Percentiles rank a stretch among this genome's conserved stretches.
These are phyloP conservation scores for Listronotus oregonensis DNA, from an alignment of 1,140 invertebrate genomes.

Conservation along the genomic window DNA sequence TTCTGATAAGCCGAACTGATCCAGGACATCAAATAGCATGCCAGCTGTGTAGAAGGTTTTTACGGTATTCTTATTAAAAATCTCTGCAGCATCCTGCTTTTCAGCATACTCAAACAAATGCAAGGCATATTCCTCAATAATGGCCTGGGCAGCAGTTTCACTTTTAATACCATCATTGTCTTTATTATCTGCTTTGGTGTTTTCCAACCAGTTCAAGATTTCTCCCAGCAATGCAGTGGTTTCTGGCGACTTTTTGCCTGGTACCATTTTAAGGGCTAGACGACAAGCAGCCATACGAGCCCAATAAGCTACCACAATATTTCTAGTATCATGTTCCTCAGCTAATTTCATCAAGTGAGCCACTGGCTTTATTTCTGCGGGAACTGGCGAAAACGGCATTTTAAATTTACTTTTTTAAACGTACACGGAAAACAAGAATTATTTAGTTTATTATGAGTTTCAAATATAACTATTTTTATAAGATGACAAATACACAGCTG, in stretches of 20 bases:
- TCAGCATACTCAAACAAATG: constrained; percentile 95
- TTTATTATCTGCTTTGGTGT: constrained; percentile 70
- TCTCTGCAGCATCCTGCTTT: constrained; percentile 82
- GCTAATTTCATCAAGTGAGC: constrained; percentile 92
- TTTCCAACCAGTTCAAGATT: constrained; percentile 93
- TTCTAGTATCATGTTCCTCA: constrained; percentile 83
- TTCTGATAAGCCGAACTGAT: constrained; percentile 88
- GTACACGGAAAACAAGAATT: not conserved
- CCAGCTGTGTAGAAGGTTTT: constrained; percentile 97
- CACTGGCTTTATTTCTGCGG: constrained; percentile 78
- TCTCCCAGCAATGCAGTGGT: constrained; percentile 72
- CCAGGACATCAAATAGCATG: constrained; percentile 91
- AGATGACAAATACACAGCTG: no score
- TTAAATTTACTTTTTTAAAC: constrained; percentile 1
- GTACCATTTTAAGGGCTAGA: constrained; percentile 69
- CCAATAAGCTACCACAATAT: constrained; percentile 85
- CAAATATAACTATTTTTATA: not conserved
- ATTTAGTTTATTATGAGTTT: not conserved
- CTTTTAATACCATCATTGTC: constrained; percentile 85
- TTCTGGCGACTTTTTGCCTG: constrained; percentile 68
- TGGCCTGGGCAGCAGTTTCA: constrained; percentile 93
- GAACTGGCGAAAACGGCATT: constrained; percentile 72
- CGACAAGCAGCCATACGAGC: constrained; percentile 75
- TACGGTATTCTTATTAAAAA: constrained; percentile 90
- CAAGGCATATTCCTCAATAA: constrained; percentile 94